Evolutionary conservation across 2,888 invertebrate genomes (phyloP), one percentile per base, ranked within the genome.

Genomic region (Steromphala cineraria): DNA sequence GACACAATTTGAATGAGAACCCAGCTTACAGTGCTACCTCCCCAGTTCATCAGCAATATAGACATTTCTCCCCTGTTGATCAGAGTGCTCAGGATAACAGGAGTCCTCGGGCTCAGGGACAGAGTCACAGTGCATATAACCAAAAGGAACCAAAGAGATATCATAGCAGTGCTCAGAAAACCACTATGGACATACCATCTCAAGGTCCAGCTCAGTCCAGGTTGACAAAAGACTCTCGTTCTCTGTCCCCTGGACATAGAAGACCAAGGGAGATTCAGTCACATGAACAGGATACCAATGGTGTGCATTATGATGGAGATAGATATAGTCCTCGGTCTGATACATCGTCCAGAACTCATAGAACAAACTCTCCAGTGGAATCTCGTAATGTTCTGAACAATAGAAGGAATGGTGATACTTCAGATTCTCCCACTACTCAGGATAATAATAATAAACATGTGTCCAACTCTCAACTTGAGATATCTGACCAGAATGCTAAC

Each of bases 61-160:
- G 62, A 62, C 62, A 62, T 62, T 24, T 24, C 28, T 62, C 62
- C 62, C 62, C 62, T 28, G 62, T 28, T 28, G 62, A 62, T 28
- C 62, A 62, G 28, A 62, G 62, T 62, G 62, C 62, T 62, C 28
- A 28, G 28, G 62, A 62, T 21, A 62, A 62, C 15, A 24, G 62
- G 17, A 62, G 62, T 62, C 62, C 62, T 21, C 62, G 28, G 28
- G 24, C 62, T 62, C 62, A 24, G 15, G 28, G 62, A 28, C 62
- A 62, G 62, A 62, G 28, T 62, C 62, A 62, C 28, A 62, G 62
- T 62, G 62, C 62, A 62, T 62, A 62, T 62, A 62, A 62, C 62
- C 62, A 62, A 62, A 62, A 28, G 28, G 62, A 62, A 62, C 62
- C 62, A 62, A 62, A 28, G 28, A 24, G 28, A 28, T 62, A 28